These are phyloP conservation scores for Mohoua ochrocephala DNA, from an alignment of 2,113 vertebrate genomes.

Conservation along the genomic window DNA sequence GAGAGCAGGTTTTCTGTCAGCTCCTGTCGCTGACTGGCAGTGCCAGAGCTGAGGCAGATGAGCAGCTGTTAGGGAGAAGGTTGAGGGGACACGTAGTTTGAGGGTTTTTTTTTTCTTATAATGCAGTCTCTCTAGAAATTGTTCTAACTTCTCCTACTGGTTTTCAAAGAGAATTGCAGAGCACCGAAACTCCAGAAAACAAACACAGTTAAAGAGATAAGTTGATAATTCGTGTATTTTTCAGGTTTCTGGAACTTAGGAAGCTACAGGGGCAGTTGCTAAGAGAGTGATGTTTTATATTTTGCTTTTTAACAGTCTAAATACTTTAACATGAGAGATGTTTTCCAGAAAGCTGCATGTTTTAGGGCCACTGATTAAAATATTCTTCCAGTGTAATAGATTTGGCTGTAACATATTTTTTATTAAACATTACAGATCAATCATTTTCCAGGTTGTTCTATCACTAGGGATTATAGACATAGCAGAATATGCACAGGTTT, in stretches of 20 bases:
- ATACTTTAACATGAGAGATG: background rate
- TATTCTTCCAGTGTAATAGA: background rate
- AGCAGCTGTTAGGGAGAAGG: background rate
- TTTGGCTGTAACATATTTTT: background rate
- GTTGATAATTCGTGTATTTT: background rate
- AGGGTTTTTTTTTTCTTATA: background rate
- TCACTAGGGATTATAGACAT: background rate
- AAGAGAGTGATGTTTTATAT: background rate
- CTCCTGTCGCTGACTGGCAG: background rate
- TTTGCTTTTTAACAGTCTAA: background rate
- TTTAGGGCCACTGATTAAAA: slow-evolving; percentile 49
- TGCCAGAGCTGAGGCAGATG: background rate
- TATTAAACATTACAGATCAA: slow-evolving; percentile 8
- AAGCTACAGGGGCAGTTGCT: background rate
- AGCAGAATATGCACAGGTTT: background rate
- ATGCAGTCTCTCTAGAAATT: background rate
- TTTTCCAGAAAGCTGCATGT: slow-evolving; percentile 11
- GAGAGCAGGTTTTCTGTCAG: background rate
- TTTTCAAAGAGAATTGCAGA: background rate
- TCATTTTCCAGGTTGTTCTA: slow-evolving; percentile 36
- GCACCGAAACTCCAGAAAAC: background rate
- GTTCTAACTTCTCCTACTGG: background rate
- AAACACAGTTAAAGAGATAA: background rate
- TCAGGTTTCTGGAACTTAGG: background rate
- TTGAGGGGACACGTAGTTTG: background rate